phyloP scores from a whole-genome alignment of 1,140 invertebrate species.

The Teleogryllus occipitalis region DNA sequence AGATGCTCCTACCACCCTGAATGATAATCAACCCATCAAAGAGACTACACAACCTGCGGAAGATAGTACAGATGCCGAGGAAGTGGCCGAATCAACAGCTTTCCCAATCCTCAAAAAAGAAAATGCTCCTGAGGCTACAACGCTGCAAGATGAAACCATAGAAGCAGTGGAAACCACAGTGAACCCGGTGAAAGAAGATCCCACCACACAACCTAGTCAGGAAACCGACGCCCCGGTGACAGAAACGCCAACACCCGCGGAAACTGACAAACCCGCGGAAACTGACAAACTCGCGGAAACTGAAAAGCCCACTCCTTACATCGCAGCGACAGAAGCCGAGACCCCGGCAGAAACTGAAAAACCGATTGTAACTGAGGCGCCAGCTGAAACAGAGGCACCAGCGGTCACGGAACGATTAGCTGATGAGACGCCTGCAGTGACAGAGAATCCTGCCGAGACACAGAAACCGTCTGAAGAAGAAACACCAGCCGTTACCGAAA shows the following conservation, averaged over 20 bases:
- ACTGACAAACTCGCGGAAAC: not conserved
- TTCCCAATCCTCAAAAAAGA: not conserved
- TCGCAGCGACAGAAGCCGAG: not conserved
- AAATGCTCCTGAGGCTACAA: not conserved
- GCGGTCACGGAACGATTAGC: not conserved
- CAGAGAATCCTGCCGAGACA: not conserved
- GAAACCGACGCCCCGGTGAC: not conserved
- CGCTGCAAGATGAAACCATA: not conserved
- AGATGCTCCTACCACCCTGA: too few species aligned
- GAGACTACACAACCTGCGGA: too few species aligned
- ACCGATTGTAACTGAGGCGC: not conserved
- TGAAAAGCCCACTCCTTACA: not conserved
- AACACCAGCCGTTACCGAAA: not conserved
- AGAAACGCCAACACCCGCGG: not conserved
- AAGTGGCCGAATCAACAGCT: not conserved
- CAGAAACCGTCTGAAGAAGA: not conserved
- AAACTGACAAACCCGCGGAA: not conserved
- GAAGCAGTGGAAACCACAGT: not conserved
- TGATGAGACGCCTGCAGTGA: not conserved
- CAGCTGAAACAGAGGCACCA: not conserved
- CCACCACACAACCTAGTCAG: not conserved
- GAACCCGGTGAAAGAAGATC: not conserved
- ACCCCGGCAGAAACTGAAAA: not conserved
- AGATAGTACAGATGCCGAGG: too few species aligned
- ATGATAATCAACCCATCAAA: too few species aligned